These are phyloP conservation scores for Mormyrus hasselquistii DNA, from an alignment of 2,797 vertebrate species.

Conservation along the genomic window DNA sequence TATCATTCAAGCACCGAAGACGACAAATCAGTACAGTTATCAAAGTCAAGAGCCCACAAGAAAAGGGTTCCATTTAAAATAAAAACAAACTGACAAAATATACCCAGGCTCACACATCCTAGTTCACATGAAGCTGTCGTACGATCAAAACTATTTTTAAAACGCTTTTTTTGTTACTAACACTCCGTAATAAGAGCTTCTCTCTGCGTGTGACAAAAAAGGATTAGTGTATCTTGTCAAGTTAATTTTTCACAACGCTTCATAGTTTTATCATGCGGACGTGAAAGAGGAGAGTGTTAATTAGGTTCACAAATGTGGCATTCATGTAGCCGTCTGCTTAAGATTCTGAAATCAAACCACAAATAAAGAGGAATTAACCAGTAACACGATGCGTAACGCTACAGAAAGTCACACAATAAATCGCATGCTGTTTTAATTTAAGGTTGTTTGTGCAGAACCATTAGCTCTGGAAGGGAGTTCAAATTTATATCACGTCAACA, in stretches of 20 bases:
- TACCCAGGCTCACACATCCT: not conserved
- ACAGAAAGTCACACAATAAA: not conserved
- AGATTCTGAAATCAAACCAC: not conserved
- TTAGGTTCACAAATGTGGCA: not conserved
- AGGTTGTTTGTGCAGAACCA: not conserved
- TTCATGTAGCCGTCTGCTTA: not conserved
- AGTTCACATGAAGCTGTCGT: constrained; percentile 11
- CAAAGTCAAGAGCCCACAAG: constrained; percentile 21
- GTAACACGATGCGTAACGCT: not conserved
- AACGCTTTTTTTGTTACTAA: not conserved
- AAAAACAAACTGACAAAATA: constrained; percentile 18
- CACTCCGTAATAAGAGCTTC: not conserved
- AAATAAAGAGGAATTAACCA: not conserved
- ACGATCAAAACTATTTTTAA: not conserved
- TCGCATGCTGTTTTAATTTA: constrained; percentile 15
- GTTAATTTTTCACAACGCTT: not conserved
- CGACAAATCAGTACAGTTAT: constrained; percentile 40
- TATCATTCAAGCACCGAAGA: constrained; percentile 25
- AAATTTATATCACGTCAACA: not conserved
- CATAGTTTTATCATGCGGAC: not conserved
- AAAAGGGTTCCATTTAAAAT: not conserved
- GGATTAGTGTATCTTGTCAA: not conserved
- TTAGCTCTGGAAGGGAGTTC: not conserved
- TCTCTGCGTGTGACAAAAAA: not conserved
- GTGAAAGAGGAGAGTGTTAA: not conserved